Conservation (phyloP, 1,140 invertebrate genomes). For the Proctacanthus coquilletti region DNA sequence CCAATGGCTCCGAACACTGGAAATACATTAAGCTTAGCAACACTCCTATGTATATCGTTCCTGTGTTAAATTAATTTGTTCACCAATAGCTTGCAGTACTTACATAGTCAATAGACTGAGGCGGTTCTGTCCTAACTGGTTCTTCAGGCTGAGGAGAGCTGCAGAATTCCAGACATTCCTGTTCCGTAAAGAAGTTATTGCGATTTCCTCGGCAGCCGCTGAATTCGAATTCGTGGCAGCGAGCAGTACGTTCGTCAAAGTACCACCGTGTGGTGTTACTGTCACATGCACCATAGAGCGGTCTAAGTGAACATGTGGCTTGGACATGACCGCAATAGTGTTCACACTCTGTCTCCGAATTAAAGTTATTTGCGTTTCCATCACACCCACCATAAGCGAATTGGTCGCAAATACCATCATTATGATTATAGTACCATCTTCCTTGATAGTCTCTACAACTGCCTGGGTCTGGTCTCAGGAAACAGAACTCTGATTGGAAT, state of each 20-base stretch:
- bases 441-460: slow-evolving; percentile 41
- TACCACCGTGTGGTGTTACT: slow-evolving; percentile 50
- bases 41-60: too few species aligned
- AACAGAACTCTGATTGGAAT: slow-evolving; percentile 35
- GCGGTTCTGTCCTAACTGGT: too few species aligned
- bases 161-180: slow-evolving; percentile 72
- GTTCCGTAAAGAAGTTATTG: slow-evolving; percentile 68
- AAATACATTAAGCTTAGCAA: too few species aligned
- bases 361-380: slow-evolving; percentile 78
- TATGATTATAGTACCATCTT: slow-evolving; percentile 66
- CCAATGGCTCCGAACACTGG: slow-evolving; percentile 44
- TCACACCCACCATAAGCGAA: slow-evolving; percentile 74
- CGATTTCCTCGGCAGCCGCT: slow-evolving; percentile 56
- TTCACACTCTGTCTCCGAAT: slow-evolving; percentile 58
- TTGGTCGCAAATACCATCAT: slow-evolving; percentile 58
- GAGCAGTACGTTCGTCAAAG: slow-evolving; percentile 47
- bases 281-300: slow-evolving; percentile 40
- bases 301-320: slow-evolving; percentile 55
- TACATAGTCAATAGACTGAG: too few species aligned
- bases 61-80: too few species aligned
- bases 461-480: slow-evolving; percentile 47
- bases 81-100: too few species aligned
- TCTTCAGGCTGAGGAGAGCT: too few species aligned
- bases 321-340: slow-evolving; percentile 53
- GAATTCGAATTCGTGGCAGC: slow-evolving; percentile 53